These are phyloP conservation scores for Amblyraja radiata DNA, from an alignment of 2,797 vertebrate species.

Conservation along the genomic window DNA sequence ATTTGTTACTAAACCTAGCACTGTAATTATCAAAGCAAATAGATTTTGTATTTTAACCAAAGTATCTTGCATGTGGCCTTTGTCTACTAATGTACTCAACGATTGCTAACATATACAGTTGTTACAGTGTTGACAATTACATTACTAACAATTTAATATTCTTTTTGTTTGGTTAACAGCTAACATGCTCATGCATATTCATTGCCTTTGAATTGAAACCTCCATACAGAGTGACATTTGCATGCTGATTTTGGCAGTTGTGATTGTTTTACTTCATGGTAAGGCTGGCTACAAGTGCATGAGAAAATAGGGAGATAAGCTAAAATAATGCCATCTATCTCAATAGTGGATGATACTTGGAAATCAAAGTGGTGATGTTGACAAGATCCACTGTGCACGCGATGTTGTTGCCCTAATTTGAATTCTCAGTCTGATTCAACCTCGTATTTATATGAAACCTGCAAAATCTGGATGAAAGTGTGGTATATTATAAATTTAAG, in stretches of 20 bases:
- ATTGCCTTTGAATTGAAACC: slow-evolving; percentile 1
- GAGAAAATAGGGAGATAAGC: neutral
- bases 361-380: neutral
- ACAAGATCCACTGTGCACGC: neutral
- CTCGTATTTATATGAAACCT: neutral
- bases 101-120: neutral
- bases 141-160: slow-evolving; percentile 22
- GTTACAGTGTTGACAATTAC: neutral
- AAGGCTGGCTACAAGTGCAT: neutral
- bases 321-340: neutral
- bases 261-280: neutral
- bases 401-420: neutral
- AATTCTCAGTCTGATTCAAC: neutral
- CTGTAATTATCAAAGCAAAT: neutral
- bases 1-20: neutral
- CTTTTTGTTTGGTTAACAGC: slow-evolving; percentile 9
- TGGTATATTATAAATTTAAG: neutral
- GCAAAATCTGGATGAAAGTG: neutral
- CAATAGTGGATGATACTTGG: neutral
- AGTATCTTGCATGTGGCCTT: neutral
- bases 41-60: neutral
- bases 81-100: slow-evolving; percentile 24
- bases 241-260: slow-evolving; percentile 35
- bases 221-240: slow-evolving; percentile 3
- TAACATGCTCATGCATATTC: neutral